A percentile compares a stretch with the other conserved stretches of the same genome.
Evolutionary conservation across 2,113 vertebrate species (phyloP).

Genomic region (Microtus oregoni): DNA sequence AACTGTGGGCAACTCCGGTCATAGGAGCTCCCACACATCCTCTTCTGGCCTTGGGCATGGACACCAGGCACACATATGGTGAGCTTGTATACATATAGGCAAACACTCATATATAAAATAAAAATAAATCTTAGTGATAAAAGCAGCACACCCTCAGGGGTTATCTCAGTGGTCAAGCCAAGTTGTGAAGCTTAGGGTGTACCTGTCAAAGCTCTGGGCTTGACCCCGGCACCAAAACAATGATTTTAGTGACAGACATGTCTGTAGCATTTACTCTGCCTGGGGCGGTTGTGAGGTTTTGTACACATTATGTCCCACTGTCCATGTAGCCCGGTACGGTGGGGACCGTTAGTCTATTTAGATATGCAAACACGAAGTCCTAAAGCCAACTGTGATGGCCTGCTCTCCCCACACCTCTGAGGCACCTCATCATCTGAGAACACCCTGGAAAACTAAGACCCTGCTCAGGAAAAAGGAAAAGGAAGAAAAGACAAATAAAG

Average conservation of each 20-base stretch:
- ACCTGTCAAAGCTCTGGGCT: background rate
- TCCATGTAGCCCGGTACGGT: background rate
- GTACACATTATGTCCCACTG: background rate
- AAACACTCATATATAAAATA: background rate
- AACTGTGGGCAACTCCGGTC: too few species aligned
- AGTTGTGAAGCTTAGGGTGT: background rate
- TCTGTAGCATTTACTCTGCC: background rate
- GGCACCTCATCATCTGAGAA: background rate
- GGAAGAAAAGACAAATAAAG: background rate
- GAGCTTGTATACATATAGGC: background rate
- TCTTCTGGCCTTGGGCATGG: background rate
- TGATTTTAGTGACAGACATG: background rate
- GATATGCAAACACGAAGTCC: background rate
- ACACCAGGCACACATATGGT: background rate
- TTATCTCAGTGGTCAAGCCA: background rate
- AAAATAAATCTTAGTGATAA: background rate
- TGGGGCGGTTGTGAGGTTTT: too few species aligned
- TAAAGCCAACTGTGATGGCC: background rate
- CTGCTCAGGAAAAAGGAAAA: too few species aligned
- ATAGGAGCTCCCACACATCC: too few species aligned
- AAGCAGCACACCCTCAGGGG: background rate
- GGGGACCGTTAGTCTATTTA: background rate
- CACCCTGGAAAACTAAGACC: too few species aligned
- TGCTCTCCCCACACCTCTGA: background rate
- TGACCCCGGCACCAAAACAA: background rate